phyloP scores from a whole-genome alignment of 2,113 vertebrate species.

The Laterallus jamaicensis region DNA sequence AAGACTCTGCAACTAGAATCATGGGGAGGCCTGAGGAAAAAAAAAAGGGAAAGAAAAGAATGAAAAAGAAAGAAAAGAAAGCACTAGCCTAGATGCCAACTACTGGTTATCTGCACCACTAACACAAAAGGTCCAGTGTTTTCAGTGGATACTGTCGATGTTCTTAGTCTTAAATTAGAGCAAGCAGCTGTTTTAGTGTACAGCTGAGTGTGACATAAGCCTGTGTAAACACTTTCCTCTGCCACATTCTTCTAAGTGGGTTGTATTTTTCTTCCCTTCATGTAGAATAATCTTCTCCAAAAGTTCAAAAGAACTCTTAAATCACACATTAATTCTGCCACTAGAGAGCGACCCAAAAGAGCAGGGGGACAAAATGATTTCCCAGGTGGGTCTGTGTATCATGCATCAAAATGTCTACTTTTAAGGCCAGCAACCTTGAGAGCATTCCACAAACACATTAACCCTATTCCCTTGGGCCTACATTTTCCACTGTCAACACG shows the following conservation, averaged over 20 bases:
- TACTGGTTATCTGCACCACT: background rate
- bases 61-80: background rate
- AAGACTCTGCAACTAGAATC: background rate
- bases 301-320: background rate
- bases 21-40: background rate
- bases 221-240: constrained; percentile 33
- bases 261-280: background rate
- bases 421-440: background rate
- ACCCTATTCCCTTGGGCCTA: background rate
- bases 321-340: background rate
- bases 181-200: constrained; percentile 65
- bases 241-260: constrained; percentile 34
- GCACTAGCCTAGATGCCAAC: background rate
- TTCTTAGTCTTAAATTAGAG: constrained; percentile 59
- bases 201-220: constrained; percentile 66
- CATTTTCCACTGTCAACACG: background rate
- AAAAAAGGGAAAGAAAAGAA: too few species aligned
- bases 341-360: background rate
- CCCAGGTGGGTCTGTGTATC: background rate
- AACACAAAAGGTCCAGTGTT: constrained; percentile 53
- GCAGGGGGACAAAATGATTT: background rate
- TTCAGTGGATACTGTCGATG: constrained; percentile 5
- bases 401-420: background rate
- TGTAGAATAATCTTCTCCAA: background rate
- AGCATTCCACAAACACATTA: background rate